Percentiles rank a stretch among this genome's conserved stretches.
Evolutionary conservation across 92 coral and sea anemone species (phyloP).

Genomic region (Parazoanthus darwini): DNA sequence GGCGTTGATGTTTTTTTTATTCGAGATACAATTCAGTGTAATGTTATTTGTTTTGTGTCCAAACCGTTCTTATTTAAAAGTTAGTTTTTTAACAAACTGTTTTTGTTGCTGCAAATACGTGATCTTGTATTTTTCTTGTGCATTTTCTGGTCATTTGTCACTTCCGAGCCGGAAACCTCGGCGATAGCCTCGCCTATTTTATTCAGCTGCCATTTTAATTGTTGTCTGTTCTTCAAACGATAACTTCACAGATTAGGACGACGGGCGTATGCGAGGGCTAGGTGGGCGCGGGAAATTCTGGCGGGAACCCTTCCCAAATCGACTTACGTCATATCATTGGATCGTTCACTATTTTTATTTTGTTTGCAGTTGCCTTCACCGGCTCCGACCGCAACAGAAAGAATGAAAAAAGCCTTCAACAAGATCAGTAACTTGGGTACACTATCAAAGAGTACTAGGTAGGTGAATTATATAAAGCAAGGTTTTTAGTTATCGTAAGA

Average conservation of each 20-base stretch:
- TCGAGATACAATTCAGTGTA: neutral
- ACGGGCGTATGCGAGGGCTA: neutral
- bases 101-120: constrained; percentile 15
- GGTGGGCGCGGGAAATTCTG: constrained; percentile 25
- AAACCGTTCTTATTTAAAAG: neutral
- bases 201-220: neutral
- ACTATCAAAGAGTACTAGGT: constrained; percentile 75
- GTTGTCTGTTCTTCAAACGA: neutral
- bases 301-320: constrained; percentile 11
- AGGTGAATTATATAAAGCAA: constrained; percentile 27
- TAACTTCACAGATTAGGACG: neutral
- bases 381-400: constrained; percentile 62
- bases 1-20: neutral
- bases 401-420: constrained; percentile 84
- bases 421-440: constrained; percentile 76
- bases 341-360: constrained; percentile 1
- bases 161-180: constrained; percentile 43
- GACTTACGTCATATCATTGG: constrained; percentile 25
- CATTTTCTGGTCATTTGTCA: neutral
- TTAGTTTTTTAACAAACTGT: neutral
- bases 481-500: no score
- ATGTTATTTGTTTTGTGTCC: neutral
- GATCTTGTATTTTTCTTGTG: neutral
- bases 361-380: constrained; percentile 55
- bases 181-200: neutral